Conservation (phyloP, 2,113 vertebrate genomes). For the Salvator merianae region DNA sequence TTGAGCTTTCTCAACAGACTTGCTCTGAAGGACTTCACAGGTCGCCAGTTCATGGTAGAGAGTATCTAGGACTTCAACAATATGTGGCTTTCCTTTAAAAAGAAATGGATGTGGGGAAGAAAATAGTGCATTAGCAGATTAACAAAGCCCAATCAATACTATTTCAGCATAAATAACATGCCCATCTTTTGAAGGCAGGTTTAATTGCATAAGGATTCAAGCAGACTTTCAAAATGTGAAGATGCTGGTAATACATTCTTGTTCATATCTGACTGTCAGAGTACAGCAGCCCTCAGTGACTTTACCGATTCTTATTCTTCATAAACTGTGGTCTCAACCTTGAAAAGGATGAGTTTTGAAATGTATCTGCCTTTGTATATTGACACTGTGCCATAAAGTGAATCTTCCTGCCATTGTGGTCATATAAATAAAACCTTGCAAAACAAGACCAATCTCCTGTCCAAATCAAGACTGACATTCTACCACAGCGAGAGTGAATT, state of each 20-base stretch:
- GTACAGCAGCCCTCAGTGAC: not conserved
- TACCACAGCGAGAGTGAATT: not conserved
- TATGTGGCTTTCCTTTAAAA: constrained; percentile 77
- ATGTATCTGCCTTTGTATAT: not conserved
- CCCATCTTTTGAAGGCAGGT: not conserved
- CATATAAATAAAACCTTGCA: not conserved
- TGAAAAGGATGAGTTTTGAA: not conserved
- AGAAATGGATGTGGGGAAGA: not conserved
- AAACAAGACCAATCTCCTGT: not conserved
- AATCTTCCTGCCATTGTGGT: not conserved
- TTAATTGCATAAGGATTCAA: not conserved
- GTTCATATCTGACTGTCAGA: not conserved
- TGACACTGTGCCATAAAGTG: not conserved
- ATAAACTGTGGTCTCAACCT: not conserved
- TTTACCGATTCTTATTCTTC: not conserved
- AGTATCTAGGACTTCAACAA: constrained; percentile 83
- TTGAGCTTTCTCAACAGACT: constrained; percentile 64
- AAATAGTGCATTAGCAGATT: not conserved
- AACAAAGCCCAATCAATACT: constrained; percentile 9
- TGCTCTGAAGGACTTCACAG: constrained; percentile 80
- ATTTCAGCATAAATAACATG: not conserved
- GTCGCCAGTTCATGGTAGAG: constrained; percentile 84
- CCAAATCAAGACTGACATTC: not conserved
- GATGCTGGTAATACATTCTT: not conserved
- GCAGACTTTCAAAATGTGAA: not conserved